Base-by-base conservation (phyloP, 2,113 vertebrate species). In the Anolis sagrei region DNA sequence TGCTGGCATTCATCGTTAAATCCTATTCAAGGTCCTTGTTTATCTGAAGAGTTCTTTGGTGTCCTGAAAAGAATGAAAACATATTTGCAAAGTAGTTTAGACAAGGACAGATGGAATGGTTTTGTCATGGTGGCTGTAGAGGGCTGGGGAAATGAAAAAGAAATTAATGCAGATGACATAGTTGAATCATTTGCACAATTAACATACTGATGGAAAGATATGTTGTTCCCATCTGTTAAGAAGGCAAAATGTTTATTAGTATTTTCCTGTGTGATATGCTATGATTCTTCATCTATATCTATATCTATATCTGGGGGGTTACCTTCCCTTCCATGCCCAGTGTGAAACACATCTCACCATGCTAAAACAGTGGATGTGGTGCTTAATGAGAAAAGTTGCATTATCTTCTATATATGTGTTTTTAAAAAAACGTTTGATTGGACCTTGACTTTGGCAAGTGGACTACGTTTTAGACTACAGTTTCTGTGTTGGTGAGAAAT, bases 81-180 rank as follows among this genome's bases (percentile, higher is more conserved):
- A 89, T 79, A 62, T 87, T 82, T 84, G 69, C 88, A 69, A 85
- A 89, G 89, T 88, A 90, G 77, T 81, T 77, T 61, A 77, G 49
- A 77, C 54, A 69, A 62, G 54, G 69, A 87, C 86, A 90, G 93
- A 90, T 89, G 86, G 90, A 87, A 54, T 86, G 83, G 76, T 94
- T 66, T 92, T 91, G 80, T 85, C 82, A 89, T 70, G 86, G 80
- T 86, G 80, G 86, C 49, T 87, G 44, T 0, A 0, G 83, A 89
- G 62, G 87, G 48, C 69, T 44, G 79, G 64, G 10, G 62, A 88
- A 92, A 84, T 84, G 84, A 83, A 91, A 64, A 64, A 89, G n/a
- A 87, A 76, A 90, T 93, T 93, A 90, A 85, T 91, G 79, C 85
- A 81, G 80, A 93, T 92, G 86, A 91, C 92, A 87, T 89, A 77